phyloP scores from a whole-genome alignment of 2,797 vertebrate species.

The Xerus rutilus region DNA sequence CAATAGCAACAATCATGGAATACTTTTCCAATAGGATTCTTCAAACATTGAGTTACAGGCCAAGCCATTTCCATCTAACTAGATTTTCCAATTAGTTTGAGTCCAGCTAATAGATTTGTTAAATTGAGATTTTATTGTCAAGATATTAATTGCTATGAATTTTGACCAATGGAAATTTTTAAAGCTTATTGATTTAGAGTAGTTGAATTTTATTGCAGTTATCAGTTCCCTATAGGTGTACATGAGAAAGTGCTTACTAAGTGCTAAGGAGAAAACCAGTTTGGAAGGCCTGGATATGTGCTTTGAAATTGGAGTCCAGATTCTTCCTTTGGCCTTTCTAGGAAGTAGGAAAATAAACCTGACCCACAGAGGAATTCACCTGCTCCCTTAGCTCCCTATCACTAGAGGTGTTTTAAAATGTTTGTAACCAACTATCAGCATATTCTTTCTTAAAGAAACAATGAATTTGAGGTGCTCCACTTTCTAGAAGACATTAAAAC shows the following conservation, averaged over 20 bases:
- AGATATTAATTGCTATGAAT: not conserved
- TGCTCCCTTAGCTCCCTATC: not conserved
- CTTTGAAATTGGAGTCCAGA: not conserved
- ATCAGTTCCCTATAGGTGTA: not conserved
- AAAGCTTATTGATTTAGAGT: not conserved
- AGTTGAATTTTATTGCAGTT: not conserved
- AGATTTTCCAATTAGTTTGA: not conserved
- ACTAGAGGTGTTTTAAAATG: not conserved
- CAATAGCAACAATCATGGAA: fast-evolving
- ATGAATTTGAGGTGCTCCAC: not conserved
- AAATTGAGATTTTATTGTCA: not conserved
- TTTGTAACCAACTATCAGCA: not conserved
- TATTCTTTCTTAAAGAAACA: not conserved
- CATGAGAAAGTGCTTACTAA: not conserved
- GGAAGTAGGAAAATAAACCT: not conserved
- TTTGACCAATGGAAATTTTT: not conserved
- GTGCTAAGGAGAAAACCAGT: not conserved
- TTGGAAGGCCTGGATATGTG: not conserved
- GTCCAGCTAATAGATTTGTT: not conserved
- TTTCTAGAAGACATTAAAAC: not conserved
- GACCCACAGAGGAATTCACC: not conserved
- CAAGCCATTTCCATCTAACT: not conserved
- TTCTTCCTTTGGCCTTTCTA: not conserved
- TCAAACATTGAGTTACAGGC: not conserved
- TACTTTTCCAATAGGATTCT: not conserved